phyloP scores from a whole-genome alignment of 2,797 vertebrate species.

The Pseudomugil tenellus region DNA sequence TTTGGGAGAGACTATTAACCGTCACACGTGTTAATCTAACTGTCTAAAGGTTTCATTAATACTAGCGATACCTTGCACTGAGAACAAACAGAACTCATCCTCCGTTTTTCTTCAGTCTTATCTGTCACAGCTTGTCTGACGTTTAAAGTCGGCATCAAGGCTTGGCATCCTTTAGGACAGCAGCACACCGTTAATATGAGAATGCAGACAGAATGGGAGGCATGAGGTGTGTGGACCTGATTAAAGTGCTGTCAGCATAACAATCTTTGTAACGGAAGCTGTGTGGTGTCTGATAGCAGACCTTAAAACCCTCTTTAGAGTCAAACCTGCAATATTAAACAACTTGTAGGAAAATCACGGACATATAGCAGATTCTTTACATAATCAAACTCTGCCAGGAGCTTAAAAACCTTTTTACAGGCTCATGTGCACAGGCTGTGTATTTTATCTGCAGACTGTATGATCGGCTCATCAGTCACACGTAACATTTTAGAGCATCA shows the following conservation, averaged over 20 bases:
- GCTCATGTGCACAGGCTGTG: background rate
- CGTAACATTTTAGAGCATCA: background rate
- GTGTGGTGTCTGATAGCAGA: conserved; percentile 52
- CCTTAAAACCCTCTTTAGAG: conserved; percentile 31
- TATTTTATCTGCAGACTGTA: background rate
- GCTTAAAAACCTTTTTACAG: background rate
- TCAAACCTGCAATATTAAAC: conserved; percentile 26
- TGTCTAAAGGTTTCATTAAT: conserved; percentile 4
- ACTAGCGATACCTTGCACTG: background rate
- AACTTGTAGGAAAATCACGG: background rate
- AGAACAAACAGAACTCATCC: background rate
- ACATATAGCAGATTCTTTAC: conserved; percentile 1
- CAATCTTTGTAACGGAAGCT: conserved; percentile 33
- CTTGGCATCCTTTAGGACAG: conserved; percentile 1
- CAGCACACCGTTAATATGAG: conserved; percentile 15
- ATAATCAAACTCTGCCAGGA: background rate
- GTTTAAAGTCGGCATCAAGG: conserved; percentile 13
- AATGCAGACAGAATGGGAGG: conserved; percentile 20
- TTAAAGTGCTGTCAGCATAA: conserved; percentile 56
- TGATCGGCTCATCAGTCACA: background rate
- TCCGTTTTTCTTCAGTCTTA: background rate
- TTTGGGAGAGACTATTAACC: conserved; percentile 12
- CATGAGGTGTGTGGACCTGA: conserved; percentile 42
- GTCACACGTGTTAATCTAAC: background rate
- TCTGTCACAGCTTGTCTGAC: background rate